Evolutionary conservation across 1,140 invertebrate genomes (phyloP), one percentile per base, ranked within the genome.

Genomic region (Oscheius sp.): DNA sequence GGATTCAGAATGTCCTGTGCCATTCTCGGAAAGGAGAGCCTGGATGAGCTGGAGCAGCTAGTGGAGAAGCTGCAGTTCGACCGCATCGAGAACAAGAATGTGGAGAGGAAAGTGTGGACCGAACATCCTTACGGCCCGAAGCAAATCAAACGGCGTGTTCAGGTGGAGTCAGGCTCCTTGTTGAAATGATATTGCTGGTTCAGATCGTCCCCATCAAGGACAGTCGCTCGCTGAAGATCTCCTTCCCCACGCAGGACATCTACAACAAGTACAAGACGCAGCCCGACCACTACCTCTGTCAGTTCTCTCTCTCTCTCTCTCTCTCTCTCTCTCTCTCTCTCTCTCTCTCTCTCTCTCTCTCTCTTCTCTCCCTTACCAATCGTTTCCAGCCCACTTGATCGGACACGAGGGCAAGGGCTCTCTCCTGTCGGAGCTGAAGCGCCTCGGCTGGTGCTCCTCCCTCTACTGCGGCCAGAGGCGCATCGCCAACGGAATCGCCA

Each of bases 341-440:
- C 23, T 45, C 18, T 15, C 23, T 45, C 18, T 45, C 23, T 45
- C 13, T 45, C 42, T 15, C n/a, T 45, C 13, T 13, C n/a, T 45
- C 13, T 45, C n/a, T 45, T 15, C 18, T 15, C 18, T 45, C 15
- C 42, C 18, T 18, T 45, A 23, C 42, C 42, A 45, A 45, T 45
- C 18, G 18, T 45, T 67, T 76, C 68, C 36, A 76, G 91, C 91
- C 15, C 92, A 97, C 86, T 87, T 98, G 59, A 88, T 99, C 79
- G 95, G 94, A 0, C 95, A 98, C 85, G 95, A 98, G 88, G 94
- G 95, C 3, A 89, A 67, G 3, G 95, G 95, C 13, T 97, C 94
- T 82, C 87, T 99, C 42, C 86, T 98, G 58, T 92, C 94, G 2
- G 90, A 91, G 34, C 87, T 99, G 2, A 95, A 94, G 83, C 86